Conservation (phyloP, 2,113 vertebrate species). For the Lepidothrix coronata region DNA sequence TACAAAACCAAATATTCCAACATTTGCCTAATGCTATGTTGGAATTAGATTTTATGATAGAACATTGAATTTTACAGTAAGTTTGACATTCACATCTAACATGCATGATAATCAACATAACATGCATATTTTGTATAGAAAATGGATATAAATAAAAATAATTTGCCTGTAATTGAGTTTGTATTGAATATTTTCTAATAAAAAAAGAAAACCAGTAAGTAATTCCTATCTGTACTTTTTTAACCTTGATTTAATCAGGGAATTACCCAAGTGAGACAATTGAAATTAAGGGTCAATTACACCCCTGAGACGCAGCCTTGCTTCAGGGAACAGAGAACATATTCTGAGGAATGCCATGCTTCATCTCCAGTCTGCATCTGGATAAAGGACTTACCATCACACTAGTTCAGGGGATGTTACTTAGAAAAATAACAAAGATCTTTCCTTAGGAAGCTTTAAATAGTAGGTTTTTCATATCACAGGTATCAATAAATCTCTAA, state of each 20-base stretch:
- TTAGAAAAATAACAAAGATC: neutral
- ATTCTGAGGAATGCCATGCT: neutral
- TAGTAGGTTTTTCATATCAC: neutral
- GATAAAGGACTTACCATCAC: neutral
- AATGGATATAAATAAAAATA: neutral
- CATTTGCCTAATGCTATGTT: neutral
- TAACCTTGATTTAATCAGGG: neutral
- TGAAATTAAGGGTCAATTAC: conserved; percentile 24
- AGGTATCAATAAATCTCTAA: neutral
- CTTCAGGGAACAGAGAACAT: neutral
- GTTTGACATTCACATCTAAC: neutral
- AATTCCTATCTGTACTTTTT: neutral
- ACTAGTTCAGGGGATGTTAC: neutral
- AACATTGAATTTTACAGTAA: neutral
- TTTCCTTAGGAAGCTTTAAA: neutral
- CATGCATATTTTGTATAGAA: neutral
- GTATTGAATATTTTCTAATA: neutral
- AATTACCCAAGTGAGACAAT: neutral
- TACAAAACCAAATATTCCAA: neutral
- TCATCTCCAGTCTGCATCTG: neutral
- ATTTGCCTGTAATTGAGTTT: neutral
- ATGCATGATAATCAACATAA: neutral
- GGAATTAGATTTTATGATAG: neutral
- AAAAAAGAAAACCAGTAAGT: neutral
- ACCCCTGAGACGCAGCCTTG: neutral